Conservation (phyloP, 1,140 invertebrate species). For the Drosophila prosaltans region DNA sequence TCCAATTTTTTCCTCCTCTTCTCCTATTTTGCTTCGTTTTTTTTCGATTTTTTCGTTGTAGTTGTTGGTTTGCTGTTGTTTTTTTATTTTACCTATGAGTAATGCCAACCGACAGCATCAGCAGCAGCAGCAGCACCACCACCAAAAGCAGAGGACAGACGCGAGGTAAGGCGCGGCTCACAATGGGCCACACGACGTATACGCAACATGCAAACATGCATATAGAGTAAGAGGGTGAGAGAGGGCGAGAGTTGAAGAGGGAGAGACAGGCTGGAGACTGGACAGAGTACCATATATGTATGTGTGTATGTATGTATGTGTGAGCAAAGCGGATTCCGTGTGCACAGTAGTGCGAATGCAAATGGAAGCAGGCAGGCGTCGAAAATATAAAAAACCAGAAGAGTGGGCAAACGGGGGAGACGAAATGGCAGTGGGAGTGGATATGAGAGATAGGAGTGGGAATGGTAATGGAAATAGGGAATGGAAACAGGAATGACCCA, state of each 20-base stretch:
- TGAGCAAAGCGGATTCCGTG: constrained; percentile 71
- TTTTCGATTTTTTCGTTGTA: constrained; percentile 9
- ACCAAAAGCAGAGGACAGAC: not conserved
- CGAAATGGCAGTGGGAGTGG: constrained; percentile 14
- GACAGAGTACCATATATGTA: constrained; percentile 32
- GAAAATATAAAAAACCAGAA: constrained; percentile 68
- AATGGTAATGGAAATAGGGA: constrained; percentile 35
- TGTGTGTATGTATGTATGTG: constrained; percentile 53
- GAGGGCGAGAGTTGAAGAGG: too few relatives aligned
- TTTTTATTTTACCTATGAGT: constrained; percentile 63
- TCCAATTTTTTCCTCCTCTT: constrained; percentile 66
- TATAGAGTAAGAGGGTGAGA: not conserved
- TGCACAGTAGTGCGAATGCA: constrained; percentile 57
- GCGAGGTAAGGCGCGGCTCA: constrained; percentile 62
- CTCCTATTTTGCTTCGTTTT: constrained; percentile 21
- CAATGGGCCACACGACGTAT: constrained; percentile 75
- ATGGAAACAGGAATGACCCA: constrained; percentile 71
- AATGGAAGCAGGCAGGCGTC: constrained; percentile 60
- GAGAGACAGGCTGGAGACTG: constrained; percentile 26
- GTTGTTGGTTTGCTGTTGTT: constrained; percentile 29
- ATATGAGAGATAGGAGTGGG: constrained; percentile 34
- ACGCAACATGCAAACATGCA: constrained; percentile 52
- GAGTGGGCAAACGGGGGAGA: constrained; percentile 5
- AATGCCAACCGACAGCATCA: constrained; percentile 63
- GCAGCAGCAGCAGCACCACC: constrained; percentile 30